Evolutionary conservation across 2,113 vertebrate genomes (phyloP).

Genomic region (Lepisosteus oculatus): DNA sequence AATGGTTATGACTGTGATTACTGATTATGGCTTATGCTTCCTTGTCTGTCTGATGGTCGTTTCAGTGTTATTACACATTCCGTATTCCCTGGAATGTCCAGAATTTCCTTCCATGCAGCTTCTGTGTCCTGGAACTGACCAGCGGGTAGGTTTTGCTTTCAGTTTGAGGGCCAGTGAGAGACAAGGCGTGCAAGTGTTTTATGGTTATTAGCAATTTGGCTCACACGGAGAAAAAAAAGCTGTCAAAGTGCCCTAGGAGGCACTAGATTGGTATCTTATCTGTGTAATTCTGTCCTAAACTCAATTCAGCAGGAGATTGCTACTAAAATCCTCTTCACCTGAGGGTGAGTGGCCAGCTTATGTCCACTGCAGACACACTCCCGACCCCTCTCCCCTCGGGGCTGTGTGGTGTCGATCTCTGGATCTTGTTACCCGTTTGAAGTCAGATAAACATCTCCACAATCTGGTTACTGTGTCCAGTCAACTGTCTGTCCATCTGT

Average conservation of each 20-base stretch:
- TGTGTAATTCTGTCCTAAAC: slow-evolving; percentile 41
- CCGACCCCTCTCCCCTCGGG: neutral
- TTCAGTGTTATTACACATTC: too few relatives aligned
- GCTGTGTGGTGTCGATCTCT: neutral
- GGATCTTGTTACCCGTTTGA: neutral
- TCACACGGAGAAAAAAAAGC: slow-evolving; percentile 32
- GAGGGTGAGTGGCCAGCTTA: neutral
- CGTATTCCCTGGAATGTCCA: too few relatives aligned
- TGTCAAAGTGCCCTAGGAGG: slow-evolving; percentile 61
- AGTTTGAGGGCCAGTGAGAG: slow-evolving; percentile 55
- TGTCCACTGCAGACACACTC: neutral
- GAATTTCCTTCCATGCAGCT: too few relatives aligned
- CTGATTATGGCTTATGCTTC: too few relatives aligned
- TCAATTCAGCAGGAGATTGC: neutral
- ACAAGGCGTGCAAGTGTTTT: neutral
- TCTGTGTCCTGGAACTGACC: slow-evolving; percentile 60
- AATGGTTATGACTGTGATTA: too few relatives aligned
- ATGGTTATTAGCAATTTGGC: too few relatives aligned
- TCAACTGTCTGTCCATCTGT: slow-evolving; percentile 41
- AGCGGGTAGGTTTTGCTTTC: slow-evolving; percentile 47
- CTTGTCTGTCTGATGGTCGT: too few relatives aligned
- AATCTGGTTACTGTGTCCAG: slow-evolving; percentile 28
- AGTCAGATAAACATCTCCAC: slow-evolving; percentile 12
- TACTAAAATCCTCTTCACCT: neutral
- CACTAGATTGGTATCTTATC: slow-evolving; percentile 57